Base-by-base conservation (phyloP, 2,113 vertebrate species). In the Gasterosteus nipponicus region DNA sequence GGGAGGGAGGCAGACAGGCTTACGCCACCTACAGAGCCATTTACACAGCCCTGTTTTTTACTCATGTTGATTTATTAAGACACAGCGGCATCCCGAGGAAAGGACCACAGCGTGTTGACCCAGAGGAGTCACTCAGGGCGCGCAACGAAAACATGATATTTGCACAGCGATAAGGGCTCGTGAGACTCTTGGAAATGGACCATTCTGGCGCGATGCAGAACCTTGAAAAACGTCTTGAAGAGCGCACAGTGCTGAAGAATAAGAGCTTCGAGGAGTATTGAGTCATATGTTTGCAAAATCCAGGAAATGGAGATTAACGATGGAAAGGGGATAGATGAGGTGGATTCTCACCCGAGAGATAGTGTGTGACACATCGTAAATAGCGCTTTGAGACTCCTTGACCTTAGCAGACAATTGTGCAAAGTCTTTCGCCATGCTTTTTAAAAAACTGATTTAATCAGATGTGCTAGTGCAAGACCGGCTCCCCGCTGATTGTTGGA, bases 1-100 rank as follows among this genome's bases (percentile, higher is more conserved):
- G 85, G 90, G 86, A 85, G 85, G 83, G 80, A 82, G 66, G 73
- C 80, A 69, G 74, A 92, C 92, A 90, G 90, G 92, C 89, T 86
- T 91, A 91, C 91, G 82, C 83, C 91, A 89, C 92, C 92, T 89
- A 78, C 89, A 90, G 84, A 80, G 68, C 39, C 44, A 14, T 87
- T 88, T 86, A 83, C 69, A 58, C 67, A 58, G 59, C 60, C 60
- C 63, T 84, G 77, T 91, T 89, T 26, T 86, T 78, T 15, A 82
- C 68, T 44, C 58, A 39, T 2, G 46, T 10, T 47, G 68, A 83
- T 81, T 74, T 80, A 80, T 86, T 69, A 51, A 70, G 58, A 77
- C 78, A 84, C 76, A 89, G 86, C 80, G 65, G 49, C 65, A 61
- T 78, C 38, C 57, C 49, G 62, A 46, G 49, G 71, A 72, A 59